Conservation (phyloP, 2,113 vertebrate species). For the Mormoops blainvillei region DNA sequence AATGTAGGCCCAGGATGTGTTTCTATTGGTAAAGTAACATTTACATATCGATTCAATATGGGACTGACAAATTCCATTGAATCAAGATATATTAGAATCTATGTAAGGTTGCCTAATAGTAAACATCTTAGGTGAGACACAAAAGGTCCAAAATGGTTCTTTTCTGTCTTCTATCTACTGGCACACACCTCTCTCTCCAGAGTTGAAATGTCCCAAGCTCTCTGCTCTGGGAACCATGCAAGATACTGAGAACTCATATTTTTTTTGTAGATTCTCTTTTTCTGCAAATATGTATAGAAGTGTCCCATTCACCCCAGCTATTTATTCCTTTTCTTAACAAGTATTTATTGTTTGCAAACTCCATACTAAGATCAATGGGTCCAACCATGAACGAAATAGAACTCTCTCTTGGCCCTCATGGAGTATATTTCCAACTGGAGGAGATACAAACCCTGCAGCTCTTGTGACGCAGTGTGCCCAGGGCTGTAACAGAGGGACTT, state of each 20-base stretch:
- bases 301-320: background rate
- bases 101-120: background rate
- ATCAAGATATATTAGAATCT: background rate
- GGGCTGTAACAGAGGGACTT: background rate
- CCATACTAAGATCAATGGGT: background rate
- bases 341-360: background rate
- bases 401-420: background rate
- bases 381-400: background rate
- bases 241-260: background rate
- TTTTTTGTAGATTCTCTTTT: background rate
- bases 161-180: background rate
- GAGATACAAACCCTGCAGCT: background rate
- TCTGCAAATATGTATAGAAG: background rate
- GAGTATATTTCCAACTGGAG: background rate
- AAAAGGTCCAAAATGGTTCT: background rate
- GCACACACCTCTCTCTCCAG: background rate
- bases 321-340: background rate
- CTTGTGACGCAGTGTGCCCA: accelerated
- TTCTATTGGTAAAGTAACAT: background rate
- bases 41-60: background rate
- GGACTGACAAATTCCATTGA: background rate
- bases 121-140: background rate
- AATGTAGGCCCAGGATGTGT: background rate
- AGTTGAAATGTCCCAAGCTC: background rate
- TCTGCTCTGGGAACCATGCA: background rate